These are phyloP conservation scores for Amiota mariae DNA, from an alignment of 2,888 invertebrate genomes.

Conservation along the genomic window DNA sequence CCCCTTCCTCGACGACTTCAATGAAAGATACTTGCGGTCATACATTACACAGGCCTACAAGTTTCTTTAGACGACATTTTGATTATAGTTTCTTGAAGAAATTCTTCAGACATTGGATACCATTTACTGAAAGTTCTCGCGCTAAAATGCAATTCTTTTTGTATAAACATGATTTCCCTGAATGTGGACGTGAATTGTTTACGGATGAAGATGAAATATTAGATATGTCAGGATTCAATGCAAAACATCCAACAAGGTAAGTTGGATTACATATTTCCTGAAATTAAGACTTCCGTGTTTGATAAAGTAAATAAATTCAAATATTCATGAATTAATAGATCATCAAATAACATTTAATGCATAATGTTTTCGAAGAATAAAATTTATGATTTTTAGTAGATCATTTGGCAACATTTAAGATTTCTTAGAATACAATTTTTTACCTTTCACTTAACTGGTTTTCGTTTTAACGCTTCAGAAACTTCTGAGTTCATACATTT, in stretches of 20 bases:
- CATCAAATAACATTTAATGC: no score
- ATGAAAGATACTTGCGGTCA: slow-evolving; percentile 57
- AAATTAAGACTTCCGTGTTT: slow-evolving; percentile 11
- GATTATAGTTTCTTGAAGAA: slow-evolving; percentile 66
- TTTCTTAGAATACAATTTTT: no score
- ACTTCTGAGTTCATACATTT: not conserved
- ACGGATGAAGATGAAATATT: slow-evolving; percentile 60
- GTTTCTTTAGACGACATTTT: slow-evolving; percentile 56
- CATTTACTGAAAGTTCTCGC: slow-evolving; percentile 58
- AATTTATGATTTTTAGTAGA: not conserved
- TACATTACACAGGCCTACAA: slow-evolving; percentile 55
- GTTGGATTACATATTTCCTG: slow-evolving; percentile 24
- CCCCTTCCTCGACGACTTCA: slow-evolving; percentile 36
- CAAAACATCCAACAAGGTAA: slow-evolving; percentile 69
- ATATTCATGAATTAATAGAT: no score
- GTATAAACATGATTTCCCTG: slow-evolving; percentile 68
- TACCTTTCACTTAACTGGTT: no score
- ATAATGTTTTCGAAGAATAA: not conserved
- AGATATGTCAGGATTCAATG: slow-evolving; percentile 63
- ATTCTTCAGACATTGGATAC: slow-evolving; percentile 65
- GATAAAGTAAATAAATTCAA: slow-evolving; percentile 19
- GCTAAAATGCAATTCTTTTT: slow-evolving; percentile 69
- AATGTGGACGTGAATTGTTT: slow-evolving; percentile 67
- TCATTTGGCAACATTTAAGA: no score
- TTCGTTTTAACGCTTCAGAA: not conserved